A percentile compares a stretch with the other conserved stretches of the same genome.
Evolutionary conservation across 92 coral and sea anemone genomes (phyloP).

Genomic region (Nematostella vectensis): DNA sequence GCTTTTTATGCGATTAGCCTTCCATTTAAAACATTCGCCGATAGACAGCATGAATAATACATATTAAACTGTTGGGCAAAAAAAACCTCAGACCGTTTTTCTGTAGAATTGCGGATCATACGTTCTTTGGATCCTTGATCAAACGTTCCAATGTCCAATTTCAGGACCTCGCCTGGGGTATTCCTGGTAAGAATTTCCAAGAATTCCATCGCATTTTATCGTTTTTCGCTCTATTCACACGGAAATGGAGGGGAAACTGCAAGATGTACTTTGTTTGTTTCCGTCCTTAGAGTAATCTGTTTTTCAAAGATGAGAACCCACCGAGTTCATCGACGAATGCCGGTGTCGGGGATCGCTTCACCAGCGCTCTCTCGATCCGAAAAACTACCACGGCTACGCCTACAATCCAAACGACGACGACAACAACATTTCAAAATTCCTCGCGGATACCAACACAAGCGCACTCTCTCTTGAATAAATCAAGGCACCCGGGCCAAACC

Average conservation of each 20-base stretch:
- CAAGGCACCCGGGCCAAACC: background rate
- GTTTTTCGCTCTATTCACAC: background rate
- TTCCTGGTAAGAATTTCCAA: constrained; percentile 24
- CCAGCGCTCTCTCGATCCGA: constrained; percentile 41
- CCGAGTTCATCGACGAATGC: constrained; percentile 29
- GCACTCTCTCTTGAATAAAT: background rate
- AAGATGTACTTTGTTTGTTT: constrained; percentile 2
- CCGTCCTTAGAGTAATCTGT: constrained; percentile 61
- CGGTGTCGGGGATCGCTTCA: constrained; percentile 63
- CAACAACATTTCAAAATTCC: too few relatives aligned
- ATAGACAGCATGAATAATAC: constrained; percentile 12
- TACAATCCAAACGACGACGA: constrained; percentile 21
- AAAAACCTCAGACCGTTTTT: constrained; percentile 7
- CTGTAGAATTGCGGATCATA: too few relatives aligned
- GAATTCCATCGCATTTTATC: background rate
- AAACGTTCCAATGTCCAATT: constrained; percentile 13
- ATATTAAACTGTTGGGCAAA: constrained; percentile 14
- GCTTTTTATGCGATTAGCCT: constrained; percentile 20
- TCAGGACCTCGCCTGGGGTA: constrained; percentile 29
- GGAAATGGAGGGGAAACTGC: background rate
- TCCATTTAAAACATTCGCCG: constrained; percentile 10
- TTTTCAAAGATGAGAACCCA: constrained; percentile 78
- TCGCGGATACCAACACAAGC: too few relatives aligned
- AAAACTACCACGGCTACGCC: constrained; percentile 30
- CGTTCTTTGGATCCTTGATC: background rate